Conservation (phyloP, 2,888 invertebrate species). For the Conus canariensis region DNA sequence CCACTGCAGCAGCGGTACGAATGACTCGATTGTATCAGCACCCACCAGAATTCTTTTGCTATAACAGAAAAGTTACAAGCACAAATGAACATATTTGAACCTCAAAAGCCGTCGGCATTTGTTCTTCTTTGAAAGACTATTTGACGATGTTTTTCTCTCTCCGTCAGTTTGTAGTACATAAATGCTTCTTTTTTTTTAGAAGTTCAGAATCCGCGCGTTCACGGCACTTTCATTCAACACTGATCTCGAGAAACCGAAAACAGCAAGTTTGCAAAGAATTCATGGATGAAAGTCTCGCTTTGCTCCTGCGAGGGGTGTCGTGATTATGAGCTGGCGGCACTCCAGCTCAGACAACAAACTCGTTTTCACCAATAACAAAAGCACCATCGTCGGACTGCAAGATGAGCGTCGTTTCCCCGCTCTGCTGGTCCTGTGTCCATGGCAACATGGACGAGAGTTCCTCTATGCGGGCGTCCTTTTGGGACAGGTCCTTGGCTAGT, state of each 20-base stretch:
- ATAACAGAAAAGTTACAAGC: neutral
- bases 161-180: too few relatives aligned
- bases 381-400: slow-evolving; percentile 32
- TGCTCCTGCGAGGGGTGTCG: neutral
- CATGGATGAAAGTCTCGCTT: too few relatives aligned
- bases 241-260: too few relatives aligned
- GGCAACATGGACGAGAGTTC: slow-evolving; percentile 33
- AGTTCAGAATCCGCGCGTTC: too few relatives aligned
- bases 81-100: neutral
- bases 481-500: slow-evolving; percentile 29
- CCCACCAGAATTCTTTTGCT: neutral
- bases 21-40: neutral
- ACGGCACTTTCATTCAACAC: too few relatives aligned
- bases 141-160: neutral
- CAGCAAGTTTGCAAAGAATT: too few relatives aligned
- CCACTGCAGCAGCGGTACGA: slow-evolving; percentile 1
- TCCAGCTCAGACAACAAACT: slow-evolving; percentile 40
- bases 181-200: too few relatives aligned
- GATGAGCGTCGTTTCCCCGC: neutral
- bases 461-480: slow-evolving; percentile 29
- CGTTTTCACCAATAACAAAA: slow-evolving; percentile 41
- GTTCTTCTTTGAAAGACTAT: neutral
- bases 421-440: neutral
- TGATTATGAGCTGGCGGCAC: neutral
- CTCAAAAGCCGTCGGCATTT: neutral